Conservation (phyloP, 1,140 invertebrate genomes). For the Helicoverpa armigera region DNA sequence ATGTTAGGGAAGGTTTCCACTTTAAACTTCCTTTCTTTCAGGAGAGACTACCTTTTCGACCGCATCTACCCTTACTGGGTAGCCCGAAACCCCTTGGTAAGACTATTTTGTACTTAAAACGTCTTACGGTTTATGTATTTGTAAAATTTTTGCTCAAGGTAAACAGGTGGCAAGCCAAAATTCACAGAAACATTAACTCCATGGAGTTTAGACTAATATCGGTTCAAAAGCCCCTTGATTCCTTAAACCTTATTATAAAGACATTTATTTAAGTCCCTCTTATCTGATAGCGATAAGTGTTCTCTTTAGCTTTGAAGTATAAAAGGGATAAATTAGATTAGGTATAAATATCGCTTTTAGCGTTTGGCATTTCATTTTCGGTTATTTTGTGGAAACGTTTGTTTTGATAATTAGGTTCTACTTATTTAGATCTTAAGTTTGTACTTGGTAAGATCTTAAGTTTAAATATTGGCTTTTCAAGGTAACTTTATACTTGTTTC, state of each 20-base stretch:
- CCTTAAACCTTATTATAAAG: conserved; percentile 29
- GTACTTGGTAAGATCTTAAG: no score
- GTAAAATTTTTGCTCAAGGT: no score
- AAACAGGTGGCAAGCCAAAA: neutral
- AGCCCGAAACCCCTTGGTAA: no score
- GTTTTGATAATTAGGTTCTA: neutral
- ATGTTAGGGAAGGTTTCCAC: no score
- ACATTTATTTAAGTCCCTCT: conserved; percentile 38
- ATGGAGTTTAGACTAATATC: neutral
- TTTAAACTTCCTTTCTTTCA: no score
- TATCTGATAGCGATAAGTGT: conserved; percentile 25
- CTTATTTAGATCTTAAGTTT: no score
- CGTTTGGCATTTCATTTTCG: neutral
- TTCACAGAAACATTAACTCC: neutral
- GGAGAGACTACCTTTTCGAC: no score
- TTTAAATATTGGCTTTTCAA: no score
- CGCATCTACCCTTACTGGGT: no score
- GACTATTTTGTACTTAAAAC: no score
- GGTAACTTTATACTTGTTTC: no score
- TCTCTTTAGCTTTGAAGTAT: conserved; percentile 16
- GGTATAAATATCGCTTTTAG: conserved; percentile 33
- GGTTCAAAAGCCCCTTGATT: neutral
- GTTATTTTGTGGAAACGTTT: neutral
- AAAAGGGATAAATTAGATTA: conserved; percentile 42
- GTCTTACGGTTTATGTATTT: no score